Evolutionary conservation across 2,797 vertebrate genomes (phyloP), one percentile per base, ranked within the genome.

Genomic region (Danio tinwini): DNA sequence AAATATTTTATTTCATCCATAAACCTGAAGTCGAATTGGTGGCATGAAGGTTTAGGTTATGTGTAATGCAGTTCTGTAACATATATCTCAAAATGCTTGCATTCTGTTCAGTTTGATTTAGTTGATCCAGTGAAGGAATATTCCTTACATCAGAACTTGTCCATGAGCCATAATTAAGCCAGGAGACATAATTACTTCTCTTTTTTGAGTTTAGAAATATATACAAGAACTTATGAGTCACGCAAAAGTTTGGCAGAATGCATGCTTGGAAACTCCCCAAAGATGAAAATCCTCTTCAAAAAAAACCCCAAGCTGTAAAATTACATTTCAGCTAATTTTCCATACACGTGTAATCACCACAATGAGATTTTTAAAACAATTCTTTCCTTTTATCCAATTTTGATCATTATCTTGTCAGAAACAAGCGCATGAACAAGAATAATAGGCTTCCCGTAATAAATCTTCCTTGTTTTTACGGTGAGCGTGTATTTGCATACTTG

Each of bases 401-500:
- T 39, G 19, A 70, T 78, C 21, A 61, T 52, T 70, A 52, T 62
- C 55, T 70, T 78, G 56, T 52, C 17, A 16, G 40, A 62, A 71
- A 62, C 58, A 71, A 70, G 45, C 29, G 56, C 45, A 62, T 42
- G 47, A 71, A 53, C 67, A 53, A 70, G 67, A 42, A 8, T n/a
- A 29, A 13, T n/a, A 52, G 56, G 50, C 29, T 37, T 29, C 5
- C 14, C 39, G 64, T 70, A 50, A 70, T 78, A 70, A 61, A 50
- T 61, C 55, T 49, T 76, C 65, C n/a, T 73, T 55, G 45, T 59
- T 81, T 58, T 61, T 39, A 62, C 55, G 9, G 21, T 74, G 50
- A 39, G 17, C 65, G 52, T 81, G 42, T 58, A 56, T 67, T 65
- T 81, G 76, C 71, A 78, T 80, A 72, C 77, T 73, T 81, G 74